Percentiles rank a stretch among this genome's conserved stretches.
These are phyloP conservation scores for Scatophagus argus DNA, from an alignment of 2,113 vertebrate species.

Conservation along the genomic window DNA sequence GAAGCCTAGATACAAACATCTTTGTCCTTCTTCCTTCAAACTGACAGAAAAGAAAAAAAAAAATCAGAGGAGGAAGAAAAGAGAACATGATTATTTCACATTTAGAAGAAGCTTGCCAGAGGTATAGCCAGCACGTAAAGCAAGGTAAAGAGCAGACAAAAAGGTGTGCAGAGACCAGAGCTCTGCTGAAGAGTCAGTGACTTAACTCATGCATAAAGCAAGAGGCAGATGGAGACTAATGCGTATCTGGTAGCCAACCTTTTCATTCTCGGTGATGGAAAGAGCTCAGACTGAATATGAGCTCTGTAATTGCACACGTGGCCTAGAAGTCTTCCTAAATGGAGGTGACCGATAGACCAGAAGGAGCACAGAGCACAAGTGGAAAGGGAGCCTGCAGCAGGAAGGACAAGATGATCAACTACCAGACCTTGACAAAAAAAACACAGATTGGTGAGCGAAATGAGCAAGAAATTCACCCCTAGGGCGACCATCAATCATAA, in stretches of 20 bases:
- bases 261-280: slow-evolving; percentile 64
- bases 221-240: slow-evolving; percentile 65
- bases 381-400: slow-evolving; percentile 27
- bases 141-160: slow-evolving; percentile 61
- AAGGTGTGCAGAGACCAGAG: slow-evolving; percentile 54
- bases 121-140: slow-evolving; percentile 56
- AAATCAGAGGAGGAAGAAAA: slow-evolving; percentile 47
- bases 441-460: slow-evolving; percentile 35
- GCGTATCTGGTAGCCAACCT: slow-evolving; percentile 52
- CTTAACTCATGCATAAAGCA: slow-evolving; percentile 68
- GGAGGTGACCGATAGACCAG: slow-evolving; percentile 30
- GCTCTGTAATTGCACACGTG: slow-evolving; percentile 49
- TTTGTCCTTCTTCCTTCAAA: slow-evolving; percentile 26
- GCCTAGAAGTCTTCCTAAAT: slow-evolving; percentile 35
- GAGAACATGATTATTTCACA: slow-evolving; percentile 74
- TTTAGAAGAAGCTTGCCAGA: slow-evolving; percentile 45
- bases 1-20: slow-evolving; percentile 28
- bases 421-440: slow-evolving; percentile 7
- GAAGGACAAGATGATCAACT: slow-evolving; percentile 21
- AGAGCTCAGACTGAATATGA: slow-evolving; percentile 55
- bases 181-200: slow-evolving; percentile 57
- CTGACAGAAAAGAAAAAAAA: slow-evolving; percentile 63
- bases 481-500: slow-evolving; percentile 47
- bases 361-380: background rate
- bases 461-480: slow-evolving; percentile 31